These are phyloP conservation scores for Ramphastos sulfuratus DNA, from an alignment of 2,113 vertebrate genomes.

Conservation along the genomic window DNA sequence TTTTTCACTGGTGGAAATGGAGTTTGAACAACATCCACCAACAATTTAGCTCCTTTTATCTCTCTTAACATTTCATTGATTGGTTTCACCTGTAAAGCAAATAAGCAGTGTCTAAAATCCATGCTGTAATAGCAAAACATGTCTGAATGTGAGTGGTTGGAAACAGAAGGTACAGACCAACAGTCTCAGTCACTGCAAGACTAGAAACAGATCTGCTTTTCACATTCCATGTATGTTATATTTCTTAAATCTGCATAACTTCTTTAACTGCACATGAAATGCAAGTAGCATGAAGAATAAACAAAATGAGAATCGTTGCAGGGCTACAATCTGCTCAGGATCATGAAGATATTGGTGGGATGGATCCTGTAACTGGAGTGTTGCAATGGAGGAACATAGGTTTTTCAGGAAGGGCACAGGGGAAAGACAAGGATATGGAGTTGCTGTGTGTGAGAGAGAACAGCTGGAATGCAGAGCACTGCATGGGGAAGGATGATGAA, in stretches of 20 bases:
- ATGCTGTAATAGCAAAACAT: background rate
- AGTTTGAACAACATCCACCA: constrained; percentile 89
- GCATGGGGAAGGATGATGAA: background rate
- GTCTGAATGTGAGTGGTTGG: background rate
- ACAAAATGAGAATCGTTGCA: background rate
- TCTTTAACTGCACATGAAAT: background rate
- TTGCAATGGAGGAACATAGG: background rate
- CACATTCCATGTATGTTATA: background rate
- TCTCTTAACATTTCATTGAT: constrained; percentile 91
- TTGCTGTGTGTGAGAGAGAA: background rate
- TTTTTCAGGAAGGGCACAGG: background rate
- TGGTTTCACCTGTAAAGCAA: constrained; percentile 81
- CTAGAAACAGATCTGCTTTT: background rate
- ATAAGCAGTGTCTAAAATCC: background rate
- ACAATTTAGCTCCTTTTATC: constrained; percentile 86
- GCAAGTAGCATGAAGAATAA: background rate
- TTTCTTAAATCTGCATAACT: background rate
- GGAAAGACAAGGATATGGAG: rapidly evolving
- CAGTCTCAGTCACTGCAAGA: rapidly evolving
- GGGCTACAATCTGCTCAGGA: background rate
- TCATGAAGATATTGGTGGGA: background rate
- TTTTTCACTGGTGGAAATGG: constrained; percentile 78
- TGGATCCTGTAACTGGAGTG: background rate
- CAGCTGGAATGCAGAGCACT: background rate
- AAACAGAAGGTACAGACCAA: background rate